phyloP scores from a whole-genome alignment of 2,888 invertebrate species.

The Zaprionus bogoriensis region DNA sequence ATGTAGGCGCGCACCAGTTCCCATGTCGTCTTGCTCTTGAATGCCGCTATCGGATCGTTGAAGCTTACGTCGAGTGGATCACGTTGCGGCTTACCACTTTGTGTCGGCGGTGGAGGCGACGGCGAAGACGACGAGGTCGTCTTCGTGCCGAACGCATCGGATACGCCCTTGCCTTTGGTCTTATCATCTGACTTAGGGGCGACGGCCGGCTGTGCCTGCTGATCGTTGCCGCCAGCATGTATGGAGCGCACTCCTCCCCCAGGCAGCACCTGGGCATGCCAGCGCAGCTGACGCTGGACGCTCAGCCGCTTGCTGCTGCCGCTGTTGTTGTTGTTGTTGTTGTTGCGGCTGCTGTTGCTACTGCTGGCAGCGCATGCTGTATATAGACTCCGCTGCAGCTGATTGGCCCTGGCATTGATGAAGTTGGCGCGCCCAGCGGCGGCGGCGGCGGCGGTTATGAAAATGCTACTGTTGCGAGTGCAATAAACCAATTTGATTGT shows the following conservation, averaged over 20 bases:
- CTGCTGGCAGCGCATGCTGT: constrained; percentile 22
- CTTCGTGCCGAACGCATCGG: too few relatives aligned
- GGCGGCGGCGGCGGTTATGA: too few relatives aligned
- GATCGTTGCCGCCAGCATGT: too few relatives aligned
- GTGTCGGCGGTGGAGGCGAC: background rate
- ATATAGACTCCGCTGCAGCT: constrained; percentile 26
- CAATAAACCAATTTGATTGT: constrained; percentile 78
- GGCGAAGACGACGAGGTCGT: too few relatives aligned
- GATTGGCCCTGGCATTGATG: constrained; percentile 4
- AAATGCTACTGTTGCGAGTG: constrained; percentile 55
- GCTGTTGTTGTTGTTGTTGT: background rate
- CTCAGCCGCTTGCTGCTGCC: background rate
- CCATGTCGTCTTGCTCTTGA: constrained; percentile 96
- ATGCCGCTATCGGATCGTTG: constrained; percentile 94
- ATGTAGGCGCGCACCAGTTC: constrained; percentile 95
- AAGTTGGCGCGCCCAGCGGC: too few relatives aligned
- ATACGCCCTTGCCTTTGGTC: too few relatives aligned
- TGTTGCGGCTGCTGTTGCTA: background rate
- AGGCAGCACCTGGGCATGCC: too few relatives aligned
- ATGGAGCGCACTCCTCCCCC: too few relatives aligned
- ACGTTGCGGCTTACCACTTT: constrained; percentile 67
- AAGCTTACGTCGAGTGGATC: constrained; percentile 94
- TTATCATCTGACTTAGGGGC: too few relatives aligned
- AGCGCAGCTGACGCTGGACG: background rate
- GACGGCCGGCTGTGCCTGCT: too few relatives aligned